phyloP scores from a whole-genome alignment of 2,113 vertebrate species.

The Ranitomeya variabilis region DNA sequence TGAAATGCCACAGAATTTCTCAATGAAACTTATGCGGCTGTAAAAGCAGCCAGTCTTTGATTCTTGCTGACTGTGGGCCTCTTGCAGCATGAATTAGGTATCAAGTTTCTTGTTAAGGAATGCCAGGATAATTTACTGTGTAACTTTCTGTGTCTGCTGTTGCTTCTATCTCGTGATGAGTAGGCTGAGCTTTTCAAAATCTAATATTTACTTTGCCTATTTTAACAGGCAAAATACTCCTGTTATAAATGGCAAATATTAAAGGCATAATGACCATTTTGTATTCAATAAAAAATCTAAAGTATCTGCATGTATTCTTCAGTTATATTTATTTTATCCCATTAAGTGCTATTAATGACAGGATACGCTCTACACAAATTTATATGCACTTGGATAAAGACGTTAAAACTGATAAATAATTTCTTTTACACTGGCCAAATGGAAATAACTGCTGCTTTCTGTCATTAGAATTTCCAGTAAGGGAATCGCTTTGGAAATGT shows the following conservation, averaged over 20 bases:
- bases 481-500: conserved; percentile 20
- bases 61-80: too few relatives aligned
- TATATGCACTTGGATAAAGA: conserved; percentile 15
- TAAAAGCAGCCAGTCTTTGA: too few relatives aligned
- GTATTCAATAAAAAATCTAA: not conserved
- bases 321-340: conserved; percentile 13
- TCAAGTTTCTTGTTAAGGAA: too few relatives aligned
- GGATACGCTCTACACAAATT: not conserved
- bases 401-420: conserved; percentile 27
- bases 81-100: too few relatives aligned
- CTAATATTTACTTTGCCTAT: not conserved
- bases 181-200: not conserved
- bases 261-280: conserved; percentile 5
- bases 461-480: conserved; percentile 4
- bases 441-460: conserved; percentile 25
- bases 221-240: not conserved
- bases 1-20: too few relatives aligned
- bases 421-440: conserved; percentile 11
- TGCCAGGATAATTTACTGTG: too few relatives aligned
- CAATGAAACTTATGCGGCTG: too few relatives aligned
- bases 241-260: not conserved
- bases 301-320: not conserved
- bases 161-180: too few relatives aligned
- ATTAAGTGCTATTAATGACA: conserved; percentile 17
- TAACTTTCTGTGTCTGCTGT: too few relatives aligned